These are phyloP conservation scores for Drosophila leontia DNA, from an alignment of 1,140 invertebrate species.

Conservation along the genomic window DNA sequence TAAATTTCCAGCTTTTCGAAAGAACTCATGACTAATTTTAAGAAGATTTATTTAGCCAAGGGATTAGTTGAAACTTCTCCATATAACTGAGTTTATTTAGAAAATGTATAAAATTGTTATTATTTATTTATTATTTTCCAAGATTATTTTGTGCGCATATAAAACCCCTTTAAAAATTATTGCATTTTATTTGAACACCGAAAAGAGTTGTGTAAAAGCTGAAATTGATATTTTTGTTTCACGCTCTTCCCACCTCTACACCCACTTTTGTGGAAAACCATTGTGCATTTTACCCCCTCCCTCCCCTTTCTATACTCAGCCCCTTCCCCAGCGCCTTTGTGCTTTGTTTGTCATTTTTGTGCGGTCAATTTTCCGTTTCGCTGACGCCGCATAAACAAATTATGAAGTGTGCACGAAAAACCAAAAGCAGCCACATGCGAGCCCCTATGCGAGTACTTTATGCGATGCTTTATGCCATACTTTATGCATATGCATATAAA, in stretches of 20 bases:
- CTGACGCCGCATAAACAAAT: constrained; percentile 69
- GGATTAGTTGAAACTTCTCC: neutral
- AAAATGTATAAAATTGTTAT: no score
- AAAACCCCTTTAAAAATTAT: constrained; percentile 6
- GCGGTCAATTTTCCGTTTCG: constrained; percentile 78
- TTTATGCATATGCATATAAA: constrained; percentile 48
- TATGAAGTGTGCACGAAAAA: constrained; percentile 55
- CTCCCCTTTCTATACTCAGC: neutral
- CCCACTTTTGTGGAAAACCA: neutral
- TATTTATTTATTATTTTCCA: neutral
- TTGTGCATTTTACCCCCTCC: constrained; percentile 13
- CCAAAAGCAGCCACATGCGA: constrained; percentile 46
- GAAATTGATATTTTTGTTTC: constrained; percentile 30
- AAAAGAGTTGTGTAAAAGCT: constrained; percentile 17
- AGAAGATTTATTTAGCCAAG: neutral
- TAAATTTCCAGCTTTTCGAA: neutral
- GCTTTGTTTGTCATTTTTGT: constrained; percentile 62
- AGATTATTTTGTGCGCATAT: neutral
- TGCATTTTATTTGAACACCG: constrained; percentile 22
- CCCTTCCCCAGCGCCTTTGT: constrained; percentile 14
- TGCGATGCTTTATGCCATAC: constrained; percentile 35
- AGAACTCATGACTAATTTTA: neutral
- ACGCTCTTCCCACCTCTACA: neutral
- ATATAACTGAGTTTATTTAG: neutral
- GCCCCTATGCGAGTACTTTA: constrained; percentile 42